These are phyloP conservation scores for Falco novaeseelandiae DNA, from an alignment of 2,797 vertebrate species.

Conservation along the genomic window DNA sequence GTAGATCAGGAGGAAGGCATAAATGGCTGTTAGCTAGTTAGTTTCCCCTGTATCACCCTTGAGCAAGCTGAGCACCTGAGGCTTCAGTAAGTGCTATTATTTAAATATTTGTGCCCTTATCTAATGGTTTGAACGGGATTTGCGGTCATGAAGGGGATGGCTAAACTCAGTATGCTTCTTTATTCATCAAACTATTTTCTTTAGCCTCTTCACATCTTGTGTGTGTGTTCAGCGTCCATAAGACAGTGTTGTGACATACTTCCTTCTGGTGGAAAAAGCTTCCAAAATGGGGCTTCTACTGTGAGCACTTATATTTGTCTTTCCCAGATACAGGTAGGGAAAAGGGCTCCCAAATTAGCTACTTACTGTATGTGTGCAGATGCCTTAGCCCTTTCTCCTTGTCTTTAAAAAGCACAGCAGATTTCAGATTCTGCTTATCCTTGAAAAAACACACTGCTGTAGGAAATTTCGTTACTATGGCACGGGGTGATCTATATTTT, in stretches of 20 bases:
- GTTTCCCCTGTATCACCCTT: background rate
- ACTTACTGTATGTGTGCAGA: background rate
- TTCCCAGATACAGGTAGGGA: background rate
- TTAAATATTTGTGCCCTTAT: background rate
- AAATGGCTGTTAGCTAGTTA: background rate
- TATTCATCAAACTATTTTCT: background rate
- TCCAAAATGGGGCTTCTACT: background rate
- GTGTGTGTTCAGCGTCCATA: background rate
- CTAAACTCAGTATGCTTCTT: background rate
- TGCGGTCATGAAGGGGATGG: background rate
- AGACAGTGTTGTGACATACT: background rate
- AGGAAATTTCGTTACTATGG: background rate
- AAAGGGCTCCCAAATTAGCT: background rate
- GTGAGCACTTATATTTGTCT: background rate
- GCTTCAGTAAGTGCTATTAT: background rate
- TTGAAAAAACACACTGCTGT: background rate
- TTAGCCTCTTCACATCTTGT: background rate
- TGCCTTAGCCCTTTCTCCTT: background rate
- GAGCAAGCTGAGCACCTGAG: background rate
- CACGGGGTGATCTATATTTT: background rate
- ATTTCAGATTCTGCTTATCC: background rate
- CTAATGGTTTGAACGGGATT: background rate
- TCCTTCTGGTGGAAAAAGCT: background rate
- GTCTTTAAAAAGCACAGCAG: background rate
- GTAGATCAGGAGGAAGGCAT: background rate